phyloP scores from a whole-genome alignment of 2,113 vertebrate genomes.

The Ceyx melanurus region DNA sequence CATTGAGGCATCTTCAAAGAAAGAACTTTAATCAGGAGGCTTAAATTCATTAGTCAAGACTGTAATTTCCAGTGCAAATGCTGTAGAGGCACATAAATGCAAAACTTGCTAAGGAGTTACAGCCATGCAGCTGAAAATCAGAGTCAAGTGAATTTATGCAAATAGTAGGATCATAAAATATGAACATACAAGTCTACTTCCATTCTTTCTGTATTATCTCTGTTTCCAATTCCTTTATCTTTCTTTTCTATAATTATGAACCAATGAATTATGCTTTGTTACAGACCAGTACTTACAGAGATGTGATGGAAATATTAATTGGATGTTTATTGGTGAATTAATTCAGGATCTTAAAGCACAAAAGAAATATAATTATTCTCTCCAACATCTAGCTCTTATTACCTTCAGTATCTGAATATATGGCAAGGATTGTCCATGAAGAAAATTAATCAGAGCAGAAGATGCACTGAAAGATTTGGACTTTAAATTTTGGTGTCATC shows the following conservation, averaged over 20 bases:
- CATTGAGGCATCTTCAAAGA: not conserved
- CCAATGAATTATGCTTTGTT: not conserved
- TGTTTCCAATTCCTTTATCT: not conserved
- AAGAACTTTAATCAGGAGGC: not conserved
- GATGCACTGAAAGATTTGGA: not conserved
- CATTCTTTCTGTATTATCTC: not conserved
- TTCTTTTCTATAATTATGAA: not conserved
- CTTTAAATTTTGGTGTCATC: not conserved
- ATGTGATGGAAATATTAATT: not conserved
- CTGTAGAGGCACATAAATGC: not conserved
- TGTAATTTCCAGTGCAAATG: not conserved
- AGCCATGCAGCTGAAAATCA: not conserved
- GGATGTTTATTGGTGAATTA: not conserved
- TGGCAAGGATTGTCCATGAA: not conserved
- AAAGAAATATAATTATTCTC: not conserved
- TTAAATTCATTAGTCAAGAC: not conserved
- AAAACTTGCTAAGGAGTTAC: not conserved
- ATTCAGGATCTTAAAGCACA: not conserved
- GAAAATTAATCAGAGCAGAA: not conserved
- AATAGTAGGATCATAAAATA: not conserved
- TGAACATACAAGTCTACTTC: not conserved
- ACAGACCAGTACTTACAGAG: not conserved
- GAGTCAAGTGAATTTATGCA: not conserved
- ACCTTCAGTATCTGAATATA: not conserved
- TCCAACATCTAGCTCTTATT: not conserved